Percentiles rank a stretch among this genome's conserved stretches.
Evolutionary conservation across 2,113 vertebrate species (phyloP).

Genomic region (Hyperoodon ampullatus): DNA sequence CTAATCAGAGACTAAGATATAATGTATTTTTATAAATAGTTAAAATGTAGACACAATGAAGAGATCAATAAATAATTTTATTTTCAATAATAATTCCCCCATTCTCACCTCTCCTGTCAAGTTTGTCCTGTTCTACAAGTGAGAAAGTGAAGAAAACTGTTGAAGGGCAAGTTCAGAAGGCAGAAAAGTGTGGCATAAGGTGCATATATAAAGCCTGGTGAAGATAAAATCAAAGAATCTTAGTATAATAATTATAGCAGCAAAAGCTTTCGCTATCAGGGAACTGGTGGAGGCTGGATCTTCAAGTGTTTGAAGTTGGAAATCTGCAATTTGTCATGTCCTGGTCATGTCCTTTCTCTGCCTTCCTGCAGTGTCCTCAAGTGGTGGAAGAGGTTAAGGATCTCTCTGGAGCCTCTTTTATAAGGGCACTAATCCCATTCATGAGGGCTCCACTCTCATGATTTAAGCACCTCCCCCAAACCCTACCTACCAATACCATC

Average conservation of each 20-base stretch:
- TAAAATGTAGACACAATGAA: slow-evolving; percentile 39
- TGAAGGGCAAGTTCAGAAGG: not conserved
- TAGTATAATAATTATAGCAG: not conserved
- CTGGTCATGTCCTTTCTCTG: not conserved
- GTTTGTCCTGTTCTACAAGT: not conserved
- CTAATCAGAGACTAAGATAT: slow-evolving; percentile 1
- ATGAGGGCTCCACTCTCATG: not conserved
- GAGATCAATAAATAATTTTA: slow-evolving; percentile 39
- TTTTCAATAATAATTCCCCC: not conserved
- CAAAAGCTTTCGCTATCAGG: not conserved
- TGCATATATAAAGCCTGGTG: not conserved
- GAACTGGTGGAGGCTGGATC: not conserved
- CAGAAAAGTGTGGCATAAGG: not conserved
- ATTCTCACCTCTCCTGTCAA: not conserved
- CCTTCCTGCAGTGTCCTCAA: not conserved
- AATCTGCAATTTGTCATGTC: not conserved
- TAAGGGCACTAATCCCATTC: not conserved
- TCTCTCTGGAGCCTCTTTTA: not conserved
- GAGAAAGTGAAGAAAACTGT: not conserved
- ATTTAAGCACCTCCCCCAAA: not conserved
- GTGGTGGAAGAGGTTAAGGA: not conserved
- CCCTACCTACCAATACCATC: not conserved
- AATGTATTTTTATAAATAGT: slow-evolving; percentile 41
- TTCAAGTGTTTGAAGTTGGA: not conserved
- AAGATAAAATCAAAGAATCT: not conserved